Conservation (phyloP, 2,797 vertebrate genomes). For the Acanthornis magna region DNA sequence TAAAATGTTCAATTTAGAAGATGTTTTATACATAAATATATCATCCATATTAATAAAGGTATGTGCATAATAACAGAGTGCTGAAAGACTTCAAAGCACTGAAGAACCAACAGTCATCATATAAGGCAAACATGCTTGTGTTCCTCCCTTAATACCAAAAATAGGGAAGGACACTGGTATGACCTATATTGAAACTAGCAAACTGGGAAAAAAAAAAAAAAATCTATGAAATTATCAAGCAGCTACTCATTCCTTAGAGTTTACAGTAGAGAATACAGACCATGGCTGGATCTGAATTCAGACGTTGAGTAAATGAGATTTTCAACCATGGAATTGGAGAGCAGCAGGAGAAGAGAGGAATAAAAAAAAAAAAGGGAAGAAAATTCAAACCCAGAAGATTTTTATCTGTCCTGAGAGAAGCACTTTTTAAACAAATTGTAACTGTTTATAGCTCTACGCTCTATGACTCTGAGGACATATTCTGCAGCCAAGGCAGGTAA, state of each 20-base stretch:
- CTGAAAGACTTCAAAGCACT: background rate
- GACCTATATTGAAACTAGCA: background rate
- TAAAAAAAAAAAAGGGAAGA: background rate
- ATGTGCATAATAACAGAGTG: background rate
- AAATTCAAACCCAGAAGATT: background rate
- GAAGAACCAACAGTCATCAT: background rate
- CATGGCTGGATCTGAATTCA: background rate
- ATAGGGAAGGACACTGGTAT: background rate
- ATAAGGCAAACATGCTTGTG: background rate
- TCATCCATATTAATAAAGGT: background rate
- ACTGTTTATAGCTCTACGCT: background rate
- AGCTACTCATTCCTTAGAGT: background rate
- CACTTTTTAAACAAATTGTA: conserved; percentile 3
- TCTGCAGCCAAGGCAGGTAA: background rate
- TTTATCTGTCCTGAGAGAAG: conserved; percentile 30
- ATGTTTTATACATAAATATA: background rate
- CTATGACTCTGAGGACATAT: background rate
- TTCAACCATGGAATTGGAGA: conserved; percentile 3
- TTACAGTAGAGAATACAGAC: background rate
- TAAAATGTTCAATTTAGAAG: background rate
- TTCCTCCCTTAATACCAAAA: background rate
- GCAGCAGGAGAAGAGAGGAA: background rate
- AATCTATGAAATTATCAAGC: background rate
- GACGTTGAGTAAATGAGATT: background rate
- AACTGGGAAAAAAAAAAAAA: background rate